Evolutionary conservation across 2,113 vertebrate genomes (phyloP).

Genomic region (Puffinus mauretanicus): DNA sequence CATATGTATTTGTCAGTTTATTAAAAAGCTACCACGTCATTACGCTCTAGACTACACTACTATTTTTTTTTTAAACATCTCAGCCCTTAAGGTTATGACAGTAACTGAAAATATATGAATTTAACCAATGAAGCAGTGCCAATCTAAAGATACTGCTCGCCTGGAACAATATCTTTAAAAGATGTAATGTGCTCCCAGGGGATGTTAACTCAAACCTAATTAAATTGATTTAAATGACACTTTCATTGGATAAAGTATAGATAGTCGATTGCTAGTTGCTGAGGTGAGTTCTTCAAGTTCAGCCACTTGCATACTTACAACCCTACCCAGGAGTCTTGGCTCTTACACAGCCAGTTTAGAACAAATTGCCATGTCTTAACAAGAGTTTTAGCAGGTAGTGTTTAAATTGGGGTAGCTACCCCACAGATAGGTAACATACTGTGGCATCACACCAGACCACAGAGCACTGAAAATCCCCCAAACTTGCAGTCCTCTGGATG

Average conservation of each 20-base stretch:
- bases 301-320: not conserved
- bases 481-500: not conserved
- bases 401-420: not conserved
- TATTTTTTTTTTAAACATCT: not conserved
- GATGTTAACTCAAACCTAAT: not conserved
- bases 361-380: not conserved
- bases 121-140: not conserved
- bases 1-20: not conserved
- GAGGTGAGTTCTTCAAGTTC: not conserved
- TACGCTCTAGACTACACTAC: not conserved
- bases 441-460: not conserved
- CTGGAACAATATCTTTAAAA: not conserved
- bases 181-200: not conserved
- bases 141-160: not conserved
- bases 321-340: not conserved
- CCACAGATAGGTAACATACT: rapidly evolving
- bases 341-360: not conserved
- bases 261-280: not conserved
- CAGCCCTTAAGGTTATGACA: not conserved
- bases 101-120: not conserved
- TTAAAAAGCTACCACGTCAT: not conserved
- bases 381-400: not conserved
- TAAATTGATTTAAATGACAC: not conserved
- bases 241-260: not conserved
- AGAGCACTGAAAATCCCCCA: not conserved